phyloP scores from a whole-genome alignment of 2,113 vertebrate genomes.

The Archocentrus centrarchus region DNA sequence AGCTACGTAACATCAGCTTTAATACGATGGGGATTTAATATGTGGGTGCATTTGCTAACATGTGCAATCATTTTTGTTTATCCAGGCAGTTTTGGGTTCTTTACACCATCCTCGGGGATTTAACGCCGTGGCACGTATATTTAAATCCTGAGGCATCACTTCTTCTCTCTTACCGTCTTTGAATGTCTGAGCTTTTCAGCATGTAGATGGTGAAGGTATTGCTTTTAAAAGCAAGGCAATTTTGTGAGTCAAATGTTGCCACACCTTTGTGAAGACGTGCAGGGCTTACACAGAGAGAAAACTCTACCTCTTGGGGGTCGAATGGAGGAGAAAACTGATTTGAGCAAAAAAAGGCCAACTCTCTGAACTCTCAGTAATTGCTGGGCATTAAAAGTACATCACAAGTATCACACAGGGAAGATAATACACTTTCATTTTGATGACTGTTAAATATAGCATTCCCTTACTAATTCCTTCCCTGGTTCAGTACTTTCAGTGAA shows the following conservation, averaged over 20 bases:
- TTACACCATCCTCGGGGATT: conserved; percentile 35
- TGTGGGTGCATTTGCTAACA: conserved; percentile 6
- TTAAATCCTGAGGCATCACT: not conserved
- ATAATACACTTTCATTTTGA: not conserved
- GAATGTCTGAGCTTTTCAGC: conserved; percentile 41
- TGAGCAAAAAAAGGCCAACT: not conserved
- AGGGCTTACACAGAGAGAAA: conserved; percentile 28
- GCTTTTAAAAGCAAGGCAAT: conserved; percentile 22
- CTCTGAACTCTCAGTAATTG: not conserved
- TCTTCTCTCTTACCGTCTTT: not conserved
- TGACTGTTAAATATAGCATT: not conserved
- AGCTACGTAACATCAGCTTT: conserved; percentile 37
- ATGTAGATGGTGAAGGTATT: conserved; percentile 37
- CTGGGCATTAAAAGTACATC: not conserved
- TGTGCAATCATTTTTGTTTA: conserved; percentile 26
- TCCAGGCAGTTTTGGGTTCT: conserved; percentile 26
- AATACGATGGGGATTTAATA: conserved; percentile 38
- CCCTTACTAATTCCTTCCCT: not conserved
- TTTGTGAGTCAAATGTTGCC: conserved; percentile 60
- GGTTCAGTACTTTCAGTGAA: not conserved
- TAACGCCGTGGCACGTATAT: conserved; percentile 17
- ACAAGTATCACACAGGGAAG: not conserved
- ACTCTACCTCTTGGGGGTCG: conserved; percentile 25
- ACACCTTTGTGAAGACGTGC: conserved; percentile 26
- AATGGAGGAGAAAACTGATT: conserved; percentile 29